Conservation (phyloP, 1,140 invertebrate genomes). For the Eriocheir sinensis region DNA sequence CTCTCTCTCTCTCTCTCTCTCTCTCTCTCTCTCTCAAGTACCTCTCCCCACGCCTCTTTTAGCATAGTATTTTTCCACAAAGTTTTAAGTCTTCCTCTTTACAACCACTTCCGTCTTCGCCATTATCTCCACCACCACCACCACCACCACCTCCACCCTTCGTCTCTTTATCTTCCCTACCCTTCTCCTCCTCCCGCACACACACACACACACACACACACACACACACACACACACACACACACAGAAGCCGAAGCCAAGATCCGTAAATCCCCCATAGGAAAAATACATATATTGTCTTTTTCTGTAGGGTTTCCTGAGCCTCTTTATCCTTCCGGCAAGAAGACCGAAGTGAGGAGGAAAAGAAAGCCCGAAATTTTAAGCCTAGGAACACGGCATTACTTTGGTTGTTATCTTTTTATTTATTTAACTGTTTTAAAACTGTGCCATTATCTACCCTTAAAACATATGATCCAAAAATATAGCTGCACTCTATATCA, state of each 20-base stretch:
- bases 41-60: neutral
- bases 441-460: too few species aligned
- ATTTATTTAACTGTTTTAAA: too few species aligned
- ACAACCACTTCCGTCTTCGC: neutral
- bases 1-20: neutral
- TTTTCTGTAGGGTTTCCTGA: too few species aligned
- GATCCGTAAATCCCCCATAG: neutral
- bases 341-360: neutral
- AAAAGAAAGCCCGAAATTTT: too few species aligned
- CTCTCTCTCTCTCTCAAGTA: neutral
- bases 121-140: neutral
- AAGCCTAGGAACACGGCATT: too few species aligned
- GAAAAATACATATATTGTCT: neutral
- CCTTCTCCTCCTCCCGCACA: too few species aligned
- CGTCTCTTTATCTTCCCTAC: too few species aligned
- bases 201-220: neutral
- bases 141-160: neutral
- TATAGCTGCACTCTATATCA: too few species aligned
- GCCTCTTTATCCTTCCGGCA: neutral
- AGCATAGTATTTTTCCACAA: slow-evolving; percentile 13
- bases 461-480: too few species aligned
- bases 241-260: neutral
- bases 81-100: neutral
- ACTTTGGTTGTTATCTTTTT: too few species aligned
- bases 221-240: neutral